A percentile compares a stretch with the other conserved stretches of the same genome.
phyloP scores from a whole-genome alignment of 2,888 invertebrate genomes.

The Ceraclea dissimilis region DNA sequence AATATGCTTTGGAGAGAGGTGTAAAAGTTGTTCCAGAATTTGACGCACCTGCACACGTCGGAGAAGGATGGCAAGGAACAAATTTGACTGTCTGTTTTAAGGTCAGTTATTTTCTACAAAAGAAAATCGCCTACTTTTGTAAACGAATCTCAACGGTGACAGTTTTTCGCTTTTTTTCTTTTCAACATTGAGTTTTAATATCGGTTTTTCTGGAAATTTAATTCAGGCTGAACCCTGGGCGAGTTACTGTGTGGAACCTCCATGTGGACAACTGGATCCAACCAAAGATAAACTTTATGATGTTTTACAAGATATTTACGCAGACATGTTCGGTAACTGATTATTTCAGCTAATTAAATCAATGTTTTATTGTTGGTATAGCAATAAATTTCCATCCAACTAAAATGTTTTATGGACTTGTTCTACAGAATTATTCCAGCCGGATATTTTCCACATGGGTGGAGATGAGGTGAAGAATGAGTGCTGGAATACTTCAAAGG shows the following conservation, averaged over 20 bases:
- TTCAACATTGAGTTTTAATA: not conserved
- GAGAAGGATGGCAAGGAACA: slow-evolving; percentile 76
- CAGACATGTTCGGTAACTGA: slow-evolving; percentile 57
- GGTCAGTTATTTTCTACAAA: too few species aligned
- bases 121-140: not conserved
- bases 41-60: slow-evolving; percentile 86
- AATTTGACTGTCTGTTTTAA: slow-evolving; percentile 61
- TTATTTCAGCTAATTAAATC: not conserved
- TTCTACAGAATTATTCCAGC: slow-evolving; percentile 52
- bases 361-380: not conserved
- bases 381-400: too few species aligned
- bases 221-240: slow-evolving; percentile 64
- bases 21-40: slow-evolving; percentile 86
- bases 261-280: slow-evolving; percentile 78
- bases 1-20: slow-evolving; percentile 66
- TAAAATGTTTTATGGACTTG: too few species aligned
- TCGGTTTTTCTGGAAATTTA: slow-evolving; percentile 28
- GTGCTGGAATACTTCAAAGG: slow-evolving; percentile 70
- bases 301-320: slow-evolving; percentile 61
- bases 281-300: slow-evolving; percentile 62
- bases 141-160: not conserved
- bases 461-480: slow-evolving; percentile 67
- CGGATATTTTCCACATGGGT: slow-evolving; percentile 83
- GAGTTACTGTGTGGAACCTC: slow-evolving; percentile 69
- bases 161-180: slow-evolving; percentile 2